Conservation (phyloP, 2,797 vertebrate genomes). For the Enteromius paludinosus region DNA sequence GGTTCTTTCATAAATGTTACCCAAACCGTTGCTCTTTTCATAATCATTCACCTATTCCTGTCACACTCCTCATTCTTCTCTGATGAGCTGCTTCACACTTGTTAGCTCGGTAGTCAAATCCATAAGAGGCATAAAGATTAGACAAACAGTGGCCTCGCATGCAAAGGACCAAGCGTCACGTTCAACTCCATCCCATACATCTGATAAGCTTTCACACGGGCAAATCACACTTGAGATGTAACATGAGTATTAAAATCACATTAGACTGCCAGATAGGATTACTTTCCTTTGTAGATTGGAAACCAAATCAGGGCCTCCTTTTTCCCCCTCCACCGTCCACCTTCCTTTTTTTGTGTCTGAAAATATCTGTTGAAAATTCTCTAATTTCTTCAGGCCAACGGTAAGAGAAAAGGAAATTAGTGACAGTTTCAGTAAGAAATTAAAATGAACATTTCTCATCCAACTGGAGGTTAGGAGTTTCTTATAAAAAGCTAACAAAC, state of each 20-base stretch:
- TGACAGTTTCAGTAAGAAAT: conserved; percentile 59
- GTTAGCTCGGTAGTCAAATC: conserved; percentile 58
- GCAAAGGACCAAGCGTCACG: conserved; percentile 55
- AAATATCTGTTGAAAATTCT: conserved; percentile 62
- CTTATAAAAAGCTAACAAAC: conserved; percentile 52
- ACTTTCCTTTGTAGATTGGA: conserved; percentile 67
- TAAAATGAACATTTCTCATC: conserved; percentile 31
- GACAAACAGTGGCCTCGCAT: conserved; percentile 55
- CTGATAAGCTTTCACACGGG: conserved; percentile 67
- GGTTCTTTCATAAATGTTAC: conserved; percentile 35
- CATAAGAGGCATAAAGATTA: conserved; percentile 57
- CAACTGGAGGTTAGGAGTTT: conserved; percentile 26
- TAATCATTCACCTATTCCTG: conserved; percentile 45
- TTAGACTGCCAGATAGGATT: conserved; percentile 63
- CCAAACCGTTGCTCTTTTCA: conserved; percentile 29
- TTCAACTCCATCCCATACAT: conserved; percentile 64
- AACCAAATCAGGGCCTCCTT: conserved; percentile 55
- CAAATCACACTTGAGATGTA: conserved; percentile 64
- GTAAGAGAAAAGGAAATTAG: conserved; percentile 53
- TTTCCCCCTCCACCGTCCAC: conserved; percentile 35
- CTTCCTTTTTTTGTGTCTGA: conserved; percentile 51
- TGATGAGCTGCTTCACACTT: conserved; percentile 47
- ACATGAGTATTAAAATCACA: conserved; percentile 67
- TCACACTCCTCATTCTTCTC: conserved; percentile 35
- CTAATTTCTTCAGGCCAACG: conserved; percentile 53